Evolutionary conservation across 2,888 invertebrate genomes (phyloP), one percentile per base, ranked within the genome.

Genomic region (Aleiodes alternator): DNA sequence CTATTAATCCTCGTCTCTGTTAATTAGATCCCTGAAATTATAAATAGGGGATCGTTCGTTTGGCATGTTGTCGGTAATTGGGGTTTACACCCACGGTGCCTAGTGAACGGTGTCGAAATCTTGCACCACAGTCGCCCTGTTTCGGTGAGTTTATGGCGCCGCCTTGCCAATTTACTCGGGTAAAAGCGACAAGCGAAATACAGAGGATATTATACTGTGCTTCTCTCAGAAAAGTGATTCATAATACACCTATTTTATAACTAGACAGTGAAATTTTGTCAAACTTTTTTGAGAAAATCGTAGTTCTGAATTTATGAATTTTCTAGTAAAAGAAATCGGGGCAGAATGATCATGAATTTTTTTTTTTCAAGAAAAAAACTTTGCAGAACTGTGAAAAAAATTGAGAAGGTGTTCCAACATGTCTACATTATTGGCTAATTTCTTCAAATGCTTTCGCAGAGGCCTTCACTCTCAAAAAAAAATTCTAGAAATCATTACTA

Each of bases 61-160:
- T 48, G 55, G 56, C 23, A 29, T 34, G 61, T 74, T 69, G 57
- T 73, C 53, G 48, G 57, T 69, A 75, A 56, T 75, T 70, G 70
- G 69, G 31, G 57, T 31, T 57, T 59, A 50, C 59, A 56, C 59
- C 38, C 55, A 38, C 51, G 23, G 51, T 64, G 23, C 38, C 11
- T 34, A 29, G 29, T 50, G 11, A 43, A 56, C 81, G 84, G 85
- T 85, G 87, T 87, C 87, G 87, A 87, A 88, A 87, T 86, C 83
- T 86, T 85, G 87, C 87, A 87, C 87, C 87, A 79, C 78, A 78
- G 73, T 78, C 7, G 29, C 29, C 31, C 57, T 57, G 69, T 66
- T 68, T 38, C 16, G 66, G 69, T 38, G 53, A 69, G 73, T 73
- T 73, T 73, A 73, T 66, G 50, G 51, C 11, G 23, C 34, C 16